Evolutionary conservation across 2,888 invertebrate genomes (phyloP).

Genomic region (Eurois occulta): DNA sequence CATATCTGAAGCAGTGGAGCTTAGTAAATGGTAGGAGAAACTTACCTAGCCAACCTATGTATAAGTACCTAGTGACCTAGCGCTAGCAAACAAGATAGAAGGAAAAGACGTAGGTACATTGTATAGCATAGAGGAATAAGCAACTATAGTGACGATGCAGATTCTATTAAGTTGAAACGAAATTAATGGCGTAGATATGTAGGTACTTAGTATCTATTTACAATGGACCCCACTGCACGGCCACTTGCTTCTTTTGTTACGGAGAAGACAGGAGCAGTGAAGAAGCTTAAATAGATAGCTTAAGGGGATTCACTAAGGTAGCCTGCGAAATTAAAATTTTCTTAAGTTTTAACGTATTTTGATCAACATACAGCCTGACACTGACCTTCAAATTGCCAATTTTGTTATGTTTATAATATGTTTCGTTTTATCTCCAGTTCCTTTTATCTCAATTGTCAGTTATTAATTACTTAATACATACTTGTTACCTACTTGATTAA

Average conservation of each 20-base stretch:
- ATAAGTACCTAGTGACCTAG: not conserved
- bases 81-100: not conserved
- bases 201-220: not conserved
- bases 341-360: too few species aligned
- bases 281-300: too few species aligned
- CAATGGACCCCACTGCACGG: not conserved
- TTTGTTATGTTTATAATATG: not conserved
- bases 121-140: not conserved
- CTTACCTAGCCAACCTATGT: not conserved
- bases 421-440: not conserved
- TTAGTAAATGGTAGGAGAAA: slow-evolving; percentile 26
- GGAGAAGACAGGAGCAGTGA: not conserved
- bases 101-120: not conserved
- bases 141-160: not conserved
- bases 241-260: not conserved
- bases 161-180: not conserved
- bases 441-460: not conserved
- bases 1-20: slow-evolving; percentile 9
- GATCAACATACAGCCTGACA: not conserved
- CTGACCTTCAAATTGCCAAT: too few species aligned
- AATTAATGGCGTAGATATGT: not conserved
- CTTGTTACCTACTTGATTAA: not conserved
- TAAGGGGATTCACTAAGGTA: too few species aligned
- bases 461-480: not conserved
- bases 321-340: too few species aligned